These are phyloP conservation scores for Diprion similis DNA, from an alignment of 1,140 invertebrate genomes.

Conservation along the genomic window DNA sequence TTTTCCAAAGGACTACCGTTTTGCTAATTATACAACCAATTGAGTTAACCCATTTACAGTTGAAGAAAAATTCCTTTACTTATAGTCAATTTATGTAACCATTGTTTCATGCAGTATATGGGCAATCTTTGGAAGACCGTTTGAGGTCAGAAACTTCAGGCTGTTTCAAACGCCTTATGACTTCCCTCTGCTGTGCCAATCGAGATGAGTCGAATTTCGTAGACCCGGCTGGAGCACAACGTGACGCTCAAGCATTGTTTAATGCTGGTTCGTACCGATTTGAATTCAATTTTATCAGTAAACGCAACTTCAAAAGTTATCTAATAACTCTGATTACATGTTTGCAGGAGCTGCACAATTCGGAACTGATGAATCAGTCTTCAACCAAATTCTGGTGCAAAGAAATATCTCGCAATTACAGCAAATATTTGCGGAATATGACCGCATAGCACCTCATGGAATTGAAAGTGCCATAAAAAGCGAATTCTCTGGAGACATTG, in stretches of 20 bases:
- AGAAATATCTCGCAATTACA: slow-evolving; percentile 64
- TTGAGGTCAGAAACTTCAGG: not conserved
- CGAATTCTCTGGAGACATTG: slow-evolving; percentile 70
- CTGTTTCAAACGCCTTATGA: not conserved
- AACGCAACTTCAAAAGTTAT: slow-evolving; percentile 32
- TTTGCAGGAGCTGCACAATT: slow-evolving; percentile 35
- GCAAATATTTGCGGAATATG: slow-evolving; percentile 60
- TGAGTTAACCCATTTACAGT: no score
- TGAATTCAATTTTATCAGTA: not conserved
- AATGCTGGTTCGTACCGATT: slow-evolving; percentile 43
- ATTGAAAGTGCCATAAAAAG: slow-evolving; percentile 68
- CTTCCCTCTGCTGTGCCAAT: slow-evolving; percentile 35
- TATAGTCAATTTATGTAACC: no score
- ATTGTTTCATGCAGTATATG: slow-evolving; percentile 31
- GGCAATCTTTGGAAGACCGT: not conserved
- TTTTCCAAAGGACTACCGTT: slow-evolving; percentile 5
- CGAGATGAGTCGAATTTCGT: slow-evolving; percentile 45
- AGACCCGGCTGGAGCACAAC: slow-evolving; percentile 46
- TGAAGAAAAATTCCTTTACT: no score
- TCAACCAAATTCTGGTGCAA: slow-evolving; percentile 64
- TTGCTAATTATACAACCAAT: slow-evolving; percentile 1
- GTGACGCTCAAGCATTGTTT: slow-evolving; percentile 60
- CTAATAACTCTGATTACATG: not conserved
- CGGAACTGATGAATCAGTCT: slow-evolving; percentile 69
- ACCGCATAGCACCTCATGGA: slow-evolving; percentile 61